Base-by-base conservation (phyloP, 2,113 vertebrate genomes). In the Enhydra lutris region DNA sequence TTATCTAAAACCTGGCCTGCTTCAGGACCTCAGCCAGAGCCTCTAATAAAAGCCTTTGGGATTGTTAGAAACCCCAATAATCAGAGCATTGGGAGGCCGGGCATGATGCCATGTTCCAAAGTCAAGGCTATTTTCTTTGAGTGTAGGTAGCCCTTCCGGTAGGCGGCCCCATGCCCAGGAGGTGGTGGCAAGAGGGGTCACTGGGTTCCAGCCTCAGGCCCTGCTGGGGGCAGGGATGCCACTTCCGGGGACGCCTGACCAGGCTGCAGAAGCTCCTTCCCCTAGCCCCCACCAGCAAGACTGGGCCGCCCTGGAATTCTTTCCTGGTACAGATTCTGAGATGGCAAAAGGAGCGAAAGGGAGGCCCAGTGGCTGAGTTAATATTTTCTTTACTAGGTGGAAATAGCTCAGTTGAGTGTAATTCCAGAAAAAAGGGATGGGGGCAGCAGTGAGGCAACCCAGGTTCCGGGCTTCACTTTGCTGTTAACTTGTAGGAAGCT, bases 91-190 rank as follows among this genome's bases (percentile, higher is more conserved):
- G 1, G 2, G 34, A 31, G 26, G 8, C 12, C 8, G 73, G 45
- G 42, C 3, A 0, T 1, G 2, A 24, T 0, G 26, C 11, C 2
- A 1, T 0, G 0, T 1, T 21, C 0, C 34, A 34, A 57, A 26
- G n/a, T n/a, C 21, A 11, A 36, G 61, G 42, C 15, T 1, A 0
- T 17, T 20, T 31, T n/a, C 21, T 71, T 12, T 52, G 93, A 80
- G 15, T 6, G 1, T 26, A 42, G 73, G 65, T 21, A 1, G n/a
- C 5, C 1, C 13, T 42, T 47, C 1, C 0, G 7, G 83, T 10
- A 69, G 67, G 4, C 21, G 21, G 29, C 42, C 42, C 15, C 34
- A 7, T 20, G 8, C 39, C n/a, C 13, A 47, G 50, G 45, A 52
- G 20, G 74, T 7, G 55, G 73, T 42, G 55, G 50, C 71, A 13